These are phyloP conservation scores for Pitangus sulphuratus DNA, from an alignment of 2,797 vertebrate species.

Conservation along the genomic window DNA sequence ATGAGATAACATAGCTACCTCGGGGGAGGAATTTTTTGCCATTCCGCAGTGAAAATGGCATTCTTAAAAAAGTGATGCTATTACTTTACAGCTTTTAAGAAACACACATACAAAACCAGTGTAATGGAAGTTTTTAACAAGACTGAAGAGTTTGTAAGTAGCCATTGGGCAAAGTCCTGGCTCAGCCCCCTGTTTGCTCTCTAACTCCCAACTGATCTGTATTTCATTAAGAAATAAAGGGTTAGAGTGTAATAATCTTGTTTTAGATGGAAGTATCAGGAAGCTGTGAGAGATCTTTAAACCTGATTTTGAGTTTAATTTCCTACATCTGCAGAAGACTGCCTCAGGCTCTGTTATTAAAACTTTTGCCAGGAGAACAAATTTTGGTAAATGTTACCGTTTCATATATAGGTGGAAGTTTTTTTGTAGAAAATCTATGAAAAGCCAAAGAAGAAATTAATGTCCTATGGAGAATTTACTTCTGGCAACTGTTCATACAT, in stretches of 20 bases:
- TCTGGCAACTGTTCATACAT: not conserved
- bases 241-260: not conserved
- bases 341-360: not conserved
- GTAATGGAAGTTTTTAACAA: not conserved
- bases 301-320: not conserved
- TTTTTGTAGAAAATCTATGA: not conserved
- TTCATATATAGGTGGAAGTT: rapidly evolving
- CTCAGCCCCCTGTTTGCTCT: not conserved
- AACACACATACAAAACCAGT: not conserved
- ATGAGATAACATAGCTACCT: not conserved
- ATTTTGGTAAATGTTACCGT: not conserved
- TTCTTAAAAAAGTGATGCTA: not conserved
- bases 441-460: not conserved
- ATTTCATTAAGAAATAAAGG: not conserved
- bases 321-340: not conserved
- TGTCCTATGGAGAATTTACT: not conserved
- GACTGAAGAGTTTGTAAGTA: not conserved
- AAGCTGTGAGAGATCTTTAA: not conserved
- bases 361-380: not conserved
- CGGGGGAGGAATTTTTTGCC: not conserved
- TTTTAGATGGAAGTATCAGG: not conserved
- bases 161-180: not conserved
- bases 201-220: not conserved
- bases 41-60: not conserved
- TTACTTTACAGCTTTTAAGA: not conserved